Conservation (phyloP, 2,797 vertebrate species). For the Hypotaenidia philippensis region DNA sequence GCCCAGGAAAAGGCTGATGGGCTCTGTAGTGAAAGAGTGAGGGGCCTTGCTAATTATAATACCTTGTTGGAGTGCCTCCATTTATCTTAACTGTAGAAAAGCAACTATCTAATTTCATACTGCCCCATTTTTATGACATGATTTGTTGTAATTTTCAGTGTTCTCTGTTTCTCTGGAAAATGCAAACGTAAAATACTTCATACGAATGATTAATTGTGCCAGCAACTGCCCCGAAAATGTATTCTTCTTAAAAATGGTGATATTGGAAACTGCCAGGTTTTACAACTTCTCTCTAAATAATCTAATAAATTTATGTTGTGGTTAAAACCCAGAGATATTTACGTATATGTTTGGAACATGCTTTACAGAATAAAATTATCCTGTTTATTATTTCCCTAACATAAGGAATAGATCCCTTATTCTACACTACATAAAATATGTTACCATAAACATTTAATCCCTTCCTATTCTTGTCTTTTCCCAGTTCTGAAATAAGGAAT, state of each 20-base stretch:
- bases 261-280: not conserved
- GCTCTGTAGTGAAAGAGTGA: not conserved
- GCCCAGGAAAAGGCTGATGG: not conserved
- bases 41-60: not conserved
- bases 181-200: not conserved
- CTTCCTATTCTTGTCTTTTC: not conserved
- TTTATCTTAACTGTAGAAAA: not conserved
- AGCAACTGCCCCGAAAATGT: not conserved
- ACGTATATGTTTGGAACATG: not conserved
- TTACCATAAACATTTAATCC: not conserved
- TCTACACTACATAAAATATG: not conserved
- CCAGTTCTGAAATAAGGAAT: not conserved
- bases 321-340: not conserved
- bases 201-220: not conserved
- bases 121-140: not conserved
- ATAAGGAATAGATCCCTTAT: not conserved
- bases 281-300: not conserved
- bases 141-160: not conserved
- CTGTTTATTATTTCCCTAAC: not conserved
- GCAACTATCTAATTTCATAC: not conserved
- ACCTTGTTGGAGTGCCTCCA: not conserved
- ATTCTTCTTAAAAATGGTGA: not conserved
- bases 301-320: not conserved
- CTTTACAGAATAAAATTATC: not conserved
- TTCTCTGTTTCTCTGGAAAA: not conserved